phyloP scores from a whole-genome alignment of 1,140 invertebrate species.

The Dinoponera quadriceps region DNA sequence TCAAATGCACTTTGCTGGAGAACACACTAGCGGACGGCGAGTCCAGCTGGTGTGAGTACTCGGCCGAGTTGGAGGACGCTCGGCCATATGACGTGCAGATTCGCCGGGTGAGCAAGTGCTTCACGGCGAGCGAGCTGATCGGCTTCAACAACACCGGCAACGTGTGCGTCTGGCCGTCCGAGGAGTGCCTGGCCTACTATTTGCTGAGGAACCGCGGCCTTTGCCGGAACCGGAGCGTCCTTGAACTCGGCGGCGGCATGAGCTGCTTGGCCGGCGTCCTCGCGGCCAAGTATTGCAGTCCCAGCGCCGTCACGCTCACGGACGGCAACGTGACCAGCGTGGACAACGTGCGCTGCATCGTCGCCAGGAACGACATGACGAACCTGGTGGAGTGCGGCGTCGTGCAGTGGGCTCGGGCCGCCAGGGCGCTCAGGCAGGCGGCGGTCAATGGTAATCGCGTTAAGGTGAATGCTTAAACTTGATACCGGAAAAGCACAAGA shows the following conservation, averaged over 20 bases:
- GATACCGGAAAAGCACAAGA: not conserved
- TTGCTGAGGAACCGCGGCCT: constrained; percentile 88
- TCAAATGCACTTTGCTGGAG: constrained; percentile 79
- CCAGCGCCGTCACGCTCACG: constrained; percentile 88
- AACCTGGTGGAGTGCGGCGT: constrained; percentile 82
- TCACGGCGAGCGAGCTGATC: constrained; percentile 90
- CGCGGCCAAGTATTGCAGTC: constrained; percentile 89
- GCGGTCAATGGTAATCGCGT: constrained; percentile 72
- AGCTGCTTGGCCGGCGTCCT: constrained; percentile 93
- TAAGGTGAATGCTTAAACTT: constrained; percentile 74
- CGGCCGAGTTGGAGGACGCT: constrained; percentile 81
- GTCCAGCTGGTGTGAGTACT: constrained; percentile 86
- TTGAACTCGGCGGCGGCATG: constrained; percentile 95
- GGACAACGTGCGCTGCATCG: constrained; percentile 90
- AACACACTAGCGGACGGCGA: constrained; percentile 73
- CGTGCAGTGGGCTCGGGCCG: constrained; percentile 84
- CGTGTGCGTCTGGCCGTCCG: constrained; percentile 95
- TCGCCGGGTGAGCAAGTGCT: constrained; percentile 87
- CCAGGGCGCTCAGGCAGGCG: constrained; percentile 75
- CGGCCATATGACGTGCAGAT: constrained; percentile 86
- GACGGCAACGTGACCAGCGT: constrained; percentile 93
- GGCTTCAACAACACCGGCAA: constrained; percentile 97
- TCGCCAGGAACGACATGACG: constrained; percentile 88
- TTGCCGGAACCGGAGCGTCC: constrained; percentile 89
- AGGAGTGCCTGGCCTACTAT: constrained; percentile 93